Base-by-base conservation (phyloP, 2,888 invertebrate species). In the Andrena trimmerana region DNA sequence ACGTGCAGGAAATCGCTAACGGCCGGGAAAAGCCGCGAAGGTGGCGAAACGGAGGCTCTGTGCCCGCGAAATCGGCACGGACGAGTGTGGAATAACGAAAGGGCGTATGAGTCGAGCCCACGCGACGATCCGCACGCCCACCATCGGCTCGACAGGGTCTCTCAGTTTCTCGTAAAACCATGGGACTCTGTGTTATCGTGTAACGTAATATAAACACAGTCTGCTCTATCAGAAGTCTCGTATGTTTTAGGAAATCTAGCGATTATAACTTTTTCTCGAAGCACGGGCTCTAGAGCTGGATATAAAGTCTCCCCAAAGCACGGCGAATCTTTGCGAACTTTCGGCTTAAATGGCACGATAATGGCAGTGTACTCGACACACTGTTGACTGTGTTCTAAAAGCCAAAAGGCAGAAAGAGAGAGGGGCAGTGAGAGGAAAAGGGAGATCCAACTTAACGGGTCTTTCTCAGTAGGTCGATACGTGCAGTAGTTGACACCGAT, bases 381-480 rank as follows among this genome's bases (percentile, higher is more conserved):
- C 33, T 31, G 69, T 59, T 42, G 63, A 59, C 59, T 42, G 62
- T 78, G 62, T 78, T 82, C 76, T 78, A 81, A 85, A 78, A 74
- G 78, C 52, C 78, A 31, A 75, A 73, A 85, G 87, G 6, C 57
- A 60, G 71, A 83, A 10, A 70, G 78, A 78, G 57, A 57, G 57
- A 13, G 74, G 42, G 54, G 24, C 60, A 70, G 69, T 42, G 54
- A 80, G 86, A 75, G 75, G 76, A 73, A 84, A 78, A 83, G 79
- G 72, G 73, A 87, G 90, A 90, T 90, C 91, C 89, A 88, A 87
- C 87, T 90, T 94, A 94, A 93, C 93, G 93, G 93, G 89, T 92
- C 92, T 91, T 91, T 83, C 80, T 90, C 90, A 93, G 93, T 93
- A 93, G 93, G 93, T 93, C 93, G 93, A 91, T 93, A 92, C 92